Evolutionary conservation across 2,797 vertebrate genomes (phyloP).

Genomic region (Bovichtus diacanthus): DNA sequence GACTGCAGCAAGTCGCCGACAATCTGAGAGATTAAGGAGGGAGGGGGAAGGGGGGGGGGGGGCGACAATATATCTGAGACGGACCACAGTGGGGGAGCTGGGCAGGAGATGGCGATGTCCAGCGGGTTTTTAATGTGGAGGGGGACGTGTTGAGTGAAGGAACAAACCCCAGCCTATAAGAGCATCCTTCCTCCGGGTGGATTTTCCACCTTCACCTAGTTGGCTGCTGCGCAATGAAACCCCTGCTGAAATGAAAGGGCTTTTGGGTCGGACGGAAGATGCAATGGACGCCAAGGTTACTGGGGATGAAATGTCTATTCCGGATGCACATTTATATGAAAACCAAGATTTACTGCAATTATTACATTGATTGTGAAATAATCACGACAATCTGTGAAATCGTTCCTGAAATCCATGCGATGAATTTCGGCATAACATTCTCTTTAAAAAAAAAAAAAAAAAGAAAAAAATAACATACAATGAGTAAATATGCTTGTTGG

Average conservation of each 20-base stretch:
- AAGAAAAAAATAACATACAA: neutral
- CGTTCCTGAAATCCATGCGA: neutral
- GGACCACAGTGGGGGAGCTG: constrained; percentile 51
- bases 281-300: constrained; percentile 56
- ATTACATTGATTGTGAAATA: neutral
- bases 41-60: neutral
- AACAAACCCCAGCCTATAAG: constrained; percentile 24
- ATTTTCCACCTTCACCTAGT: constrained; percentile 54
- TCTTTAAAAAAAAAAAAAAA: neutral
- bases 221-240: constrained; percentile 67
- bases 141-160: constrained; percentile 11
- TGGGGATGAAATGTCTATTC: neutral
- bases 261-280: constrained; percentile 36
- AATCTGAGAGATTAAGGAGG: constrained; percentile 80
- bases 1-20: constrained; percentile 82
- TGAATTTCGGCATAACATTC: neutral
- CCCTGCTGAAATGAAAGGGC: constrained; percentile 22
- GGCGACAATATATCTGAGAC: constrained; percentile 56
- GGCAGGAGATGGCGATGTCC: constrained; percentile 43
- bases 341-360: neutral
- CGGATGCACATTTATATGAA: neutral
- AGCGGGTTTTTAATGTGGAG: constrained; percentile 42
- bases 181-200: constrained; percentile 55
- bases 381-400: rapidly evolving
- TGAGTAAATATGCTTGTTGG: neutral